Conservation (phyloP, 2,113 vertebrate species). For the Alligator sinensis region DNA sequence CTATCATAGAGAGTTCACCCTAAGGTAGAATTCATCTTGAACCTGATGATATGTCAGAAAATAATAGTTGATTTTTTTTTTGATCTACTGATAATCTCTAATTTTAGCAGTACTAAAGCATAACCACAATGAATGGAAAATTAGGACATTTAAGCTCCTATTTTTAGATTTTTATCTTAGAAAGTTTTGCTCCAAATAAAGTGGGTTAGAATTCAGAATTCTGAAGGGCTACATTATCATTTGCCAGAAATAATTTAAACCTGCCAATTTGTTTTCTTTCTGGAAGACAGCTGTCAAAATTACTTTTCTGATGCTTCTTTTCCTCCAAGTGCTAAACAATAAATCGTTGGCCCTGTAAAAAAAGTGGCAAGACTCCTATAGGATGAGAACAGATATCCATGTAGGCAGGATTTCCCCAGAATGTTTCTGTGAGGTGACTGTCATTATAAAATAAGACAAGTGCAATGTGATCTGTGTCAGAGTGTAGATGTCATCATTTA, state of each 20-base stretch:
- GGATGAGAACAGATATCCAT: not conserved
- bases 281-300: not conserved
- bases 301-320: not conserved
- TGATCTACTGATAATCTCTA: not conserved
- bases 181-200: not conserved
- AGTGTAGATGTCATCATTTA: not conserved
- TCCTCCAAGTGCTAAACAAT: not conserved
- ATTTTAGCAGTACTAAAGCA: not conserved
- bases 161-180: conserved; percentile 40
- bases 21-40: not conserved
- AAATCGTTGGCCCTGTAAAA: not conserved
- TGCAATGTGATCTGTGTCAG: not conserved
- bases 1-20: not conserved
- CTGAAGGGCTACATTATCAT: not conserved
- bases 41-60: not conserved
- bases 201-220: not conserved
- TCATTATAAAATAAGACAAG: not conserved
- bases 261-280: not conserved
- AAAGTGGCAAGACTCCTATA: not conserved
- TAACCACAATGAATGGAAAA: conserved; percentile 8
- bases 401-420: not conserved
- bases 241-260: not conserved
- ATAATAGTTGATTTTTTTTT: not conserved
- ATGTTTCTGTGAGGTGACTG: not conserved
- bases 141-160: conserved; percentile 29